Evolutionary conservation across 2,888 invertebrate species (phyloP).

Genomic region (Pilophorus perplexus): DNA sequence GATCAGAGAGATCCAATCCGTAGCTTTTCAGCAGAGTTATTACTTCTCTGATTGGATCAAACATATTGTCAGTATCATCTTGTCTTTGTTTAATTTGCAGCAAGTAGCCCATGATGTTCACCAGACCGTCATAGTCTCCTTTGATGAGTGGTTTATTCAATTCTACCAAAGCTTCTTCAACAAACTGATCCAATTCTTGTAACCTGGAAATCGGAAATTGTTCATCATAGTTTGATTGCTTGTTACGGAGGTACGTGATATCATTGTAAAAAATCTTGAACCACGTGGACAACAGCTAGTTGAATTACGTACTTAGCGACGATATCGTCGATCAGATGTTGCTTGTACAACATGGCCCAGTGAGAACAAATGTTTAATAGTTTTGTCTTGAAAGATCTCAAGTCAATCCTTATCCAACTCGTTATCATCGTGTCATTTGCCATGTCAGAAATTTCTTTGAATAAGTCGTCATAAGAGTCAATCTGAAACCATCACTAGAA

Average conservation of each 20-base stretch:
- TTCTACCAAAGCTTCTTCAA: slow-evolving; percentile 68
- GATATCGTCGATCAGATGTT: slow-evolving; percentile 56
- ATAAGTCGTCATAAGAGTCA: slow-evolving; percentile 75
- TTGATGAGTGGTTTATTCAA: slow-evolving; percentile 71
- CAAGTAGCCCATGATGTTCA: slow-evolving; percentile 79
- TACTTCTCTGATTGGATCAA: slow-evolving; percentile 81
- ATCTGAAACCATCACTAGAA: slow-evolving; percentile 64
- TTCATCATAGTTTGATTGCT: too few relatives aligned
- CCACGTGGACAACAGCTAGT: too few relatives aligned
- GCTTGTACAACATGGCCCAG: slow-evolving; percentile 85
- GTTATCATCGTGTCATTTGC: slow-evolving; percentile 67
- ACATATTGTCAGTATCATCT: slow-evolving; percentile 79
- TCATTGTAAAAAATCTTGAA: too few relatives aligned
- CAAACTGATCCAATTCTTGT: slow-evolving; percentile 73
- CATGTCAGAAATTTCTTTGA: slow-evolving; percentile 69
- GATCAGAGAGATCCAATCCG: slow-evolving; percentile 82
- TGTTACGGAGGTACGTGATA: too few relatives aligned
- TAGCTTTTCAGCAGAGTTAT: slow-evolving; percentile 81
- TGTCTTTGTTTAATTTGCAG: slow-evolving; percentile 75
- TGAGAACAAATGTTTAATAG: slow-evolving; percentile 80
- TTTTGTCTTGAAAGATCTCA: slow-evolving; percentile 74
- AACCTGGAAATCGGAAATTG: slow-evolving; percentile 52
- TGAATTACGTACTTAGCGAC: slow-evolving; percentile 33
- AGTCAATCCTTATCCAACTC: slow-evolving; percentile 76
- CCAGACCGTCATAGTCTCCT: slow-evolving; percentile 81